phyloP scores from a whole-genome alignment of 2,113 vertebrate species.

The Pachycephala philippinensis region DNA sequence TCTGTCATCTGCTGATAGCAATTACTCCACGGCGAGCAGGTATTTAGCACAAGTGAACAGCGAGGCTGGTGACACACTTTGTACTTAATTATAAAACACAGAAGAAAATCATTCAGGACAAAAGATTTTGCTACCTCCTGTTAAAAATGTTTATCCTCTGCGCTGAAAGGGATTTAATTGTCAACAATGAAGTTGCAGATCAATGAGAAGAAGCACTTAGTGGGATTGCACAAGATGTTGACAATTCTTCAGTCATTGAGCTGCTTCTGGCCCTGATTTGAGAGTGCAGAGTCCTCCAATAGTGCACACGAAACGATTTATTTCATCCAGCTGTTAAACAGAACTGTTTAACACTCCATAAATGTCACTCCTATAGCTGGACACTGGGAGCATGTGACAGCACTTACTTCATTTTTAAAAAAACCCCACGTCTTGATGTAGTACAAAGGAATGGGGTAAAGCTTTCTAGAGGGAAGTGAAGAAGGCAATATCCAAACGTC shows the following conservation, averaged over 20 bases:
- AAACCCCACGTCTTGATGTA: neutral
- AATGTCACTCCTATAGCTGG: neutral
- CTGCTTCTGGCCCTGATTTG: slow-evolving; percentile 25
- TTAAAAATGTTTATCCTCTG: slow-evolving; percentile 25
- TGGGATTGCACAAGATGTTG: slow-evolving; percentile 28
- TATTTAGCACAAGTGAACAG: slow-evolving; percentile 24
- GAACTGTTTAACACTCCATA: neutral
- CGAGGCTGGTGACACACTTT: slow-evolving; percentile 25
- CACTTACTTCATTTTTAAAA: neutral
- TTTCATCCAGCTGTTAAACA: neutral
- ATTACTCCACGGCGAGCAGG: neutral
- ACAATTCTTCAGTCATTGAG: slow-evolving; percentile 23
- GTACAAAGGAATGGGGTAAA: neutral
- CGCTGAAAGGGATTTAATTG: slow-evolving; percentile 39
- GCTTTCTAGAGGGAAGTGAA: neutral
- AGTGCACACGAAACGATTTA: neutral
- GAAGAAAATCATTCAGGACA: slow-evolving; percentile 26
- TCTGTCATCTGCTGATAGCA: slow-evolving; percentile 54
- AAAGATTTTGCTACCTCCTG: slow-evolving; percentile 36
- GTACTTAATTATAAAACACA: slow-evolving; percentile 12
- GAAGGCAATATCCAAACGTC: neutral
- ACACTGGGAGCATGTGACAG: neutral
- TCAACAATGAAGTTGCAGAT: slow-evolving; percentile 25
- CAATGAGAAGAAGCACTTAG: slow-evolving; percentile 36
- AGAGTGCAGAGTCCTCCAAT: neutral